Evolutionary conservation across 2,797 vertebrate genomes (phyloP).

Genomic region (Halcyon smyrnensis): DNA sequence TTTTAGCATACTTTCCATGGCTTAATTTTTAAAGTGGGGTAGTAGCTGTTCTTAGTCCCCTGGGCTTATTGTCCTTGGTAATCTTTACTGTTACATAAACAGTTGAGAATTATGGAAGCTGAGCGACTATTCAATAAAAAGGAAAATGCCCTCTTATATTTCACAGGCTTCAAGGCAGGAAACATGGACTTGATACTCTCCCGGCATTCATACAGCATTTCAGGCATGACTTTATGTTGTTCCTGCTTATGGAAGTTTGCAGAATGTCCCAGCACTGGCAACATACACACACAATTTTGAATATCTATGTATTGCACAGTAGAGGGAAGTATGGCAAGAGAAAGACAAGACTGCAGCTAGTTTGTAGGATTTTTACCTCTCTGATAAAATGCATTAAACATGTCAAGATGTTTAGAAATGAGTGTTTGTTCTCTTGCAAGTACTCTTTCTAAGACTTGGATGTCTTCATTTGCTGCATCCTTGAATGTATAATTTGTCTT

Average conservation of each 20-base stretch:
- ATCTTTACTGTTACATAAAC: conserved; percentile 58
- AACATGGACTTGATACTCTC: background rate
- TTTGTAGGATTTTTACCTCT: background rate
- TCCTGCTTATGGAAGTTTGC: background rate
- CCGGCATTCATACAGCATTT: background rate
- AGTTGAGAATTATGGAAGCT: conserved; percentile 54
- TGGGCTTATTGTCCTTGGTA: conserved; percentile 27
- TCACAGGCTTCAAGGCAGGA: conserved; percentile 6
- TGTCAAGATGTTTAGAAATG: background rate
- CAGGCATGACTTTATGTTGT: background rate
- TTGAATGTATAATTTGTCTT: background rate
- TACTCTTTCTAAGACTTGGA: background rate
- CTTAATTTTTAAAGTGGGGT: conserved; percentile 51
- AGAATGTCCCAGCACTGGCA: background rate
- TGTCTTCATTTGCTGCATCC: background rate
- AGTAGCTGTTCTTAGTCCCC: conserved; percentile 32
- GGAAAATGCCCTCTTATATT: conserved; percentile 40
- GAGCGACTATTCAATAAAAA: conserved; percentile 34
- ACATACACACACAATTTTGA: background rate
- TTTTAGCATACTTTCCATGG: conserved; percentile 49
- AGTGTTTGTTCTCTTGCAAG: background rate
- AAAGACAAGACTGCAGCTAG: background rate
- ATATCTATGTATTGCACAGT: background rate
- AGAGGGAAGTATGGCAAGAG: background rate
- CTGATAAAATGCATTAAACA: background rate